Evolutionary conservation across 1,140 invertebrate species (phyloP).

Genomic region (Macrotrachela quadricornifera): DNA sequence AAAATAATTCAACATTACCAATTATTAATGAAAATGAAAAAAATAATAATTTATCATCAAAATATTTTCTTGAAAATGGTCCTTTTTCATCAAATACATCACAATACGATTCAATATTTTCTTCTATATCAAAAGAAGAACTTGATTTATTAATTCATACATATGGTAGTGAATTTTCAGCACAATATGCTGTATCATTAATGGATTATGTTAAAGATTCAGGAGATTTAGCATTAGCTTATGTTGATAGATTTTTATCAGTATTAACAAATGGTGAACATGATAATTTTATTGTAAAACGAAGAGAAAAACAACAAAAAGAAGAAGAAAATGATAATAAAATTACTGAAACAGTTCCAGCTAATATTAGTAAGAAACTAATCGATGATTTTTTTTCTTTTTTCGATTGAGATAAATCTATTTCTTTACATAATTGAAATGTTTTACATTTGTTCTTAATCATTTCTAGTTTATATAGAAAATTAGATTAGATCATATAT

Average conservation of each 20-base stretch:
- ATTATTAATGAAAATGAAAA: no score
- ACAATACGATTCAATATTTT: constrained; percentile 76
- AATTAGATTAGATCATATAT: no score
- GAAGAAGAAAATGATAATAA: no score
- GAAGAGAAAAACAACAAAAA: not conserved
- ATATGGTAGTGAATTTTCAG: constrained; percentile 66
- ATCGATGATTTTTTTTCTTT: no score
- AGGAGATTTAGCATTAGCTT: not conserved
- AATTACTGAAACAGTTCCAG: no score
- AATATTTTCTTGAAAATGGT: constrained; percentile 69
- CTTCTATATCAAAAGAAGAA: constrained; percentile 75
- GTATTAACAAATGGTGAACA: constrained; percentile 4
- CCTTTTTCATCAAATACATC: constrained; percentile 84
- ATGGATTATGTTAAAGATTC: constrained; percentile 5
- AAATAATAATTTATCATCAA: not conserved
- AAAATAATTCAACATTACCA: no score
- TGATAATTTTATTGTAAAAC: constrained; percentile 4
- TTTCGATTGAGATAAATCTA: no score
- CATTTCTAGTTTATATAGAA: no score
- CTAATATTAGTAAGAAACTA: no score
- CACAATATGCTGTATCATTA: constrained; percentile 57
- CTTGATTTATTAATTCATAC: constrained; percentile 69
- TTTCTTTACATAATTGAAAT: no score
- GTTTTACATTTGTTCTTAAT: no score
- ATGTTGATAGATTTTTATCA: constrained; percentile 3